These are phyloP conservation scores for Lanius collurio DNA, from an alignment of 2,113 vertebrate species.

Conservation along the genomic window DNA sequence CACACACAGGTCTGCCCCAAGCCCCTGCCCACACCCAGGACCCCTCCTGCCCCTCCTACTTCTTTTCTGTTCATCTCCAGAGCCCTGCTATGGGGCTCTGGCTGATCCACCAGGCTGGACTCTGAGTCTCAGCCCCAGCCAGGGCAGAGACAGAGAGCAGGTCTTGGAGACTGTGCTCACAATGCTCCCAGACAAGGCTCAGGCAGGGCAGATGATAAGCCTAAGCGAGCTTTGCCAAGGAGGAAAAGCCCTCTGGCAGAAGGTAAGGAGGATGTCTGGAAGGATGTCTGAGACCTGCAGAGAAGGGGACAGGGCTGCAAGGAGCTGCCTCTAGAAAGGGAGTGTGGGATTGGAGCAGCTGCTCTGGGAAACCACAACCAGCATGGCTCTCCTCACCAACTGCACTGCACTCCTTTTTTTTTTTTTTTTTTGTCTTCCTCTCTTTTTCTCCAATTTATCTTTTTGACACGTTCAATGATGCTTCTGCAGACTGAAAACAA, in stretches of 20 bases:
- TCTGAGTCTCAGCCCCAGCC: neutral
- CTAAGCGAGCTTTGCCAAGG: neutral
- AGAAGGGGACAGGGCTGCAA: neutral
- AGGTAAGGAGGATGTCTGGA: neutral
- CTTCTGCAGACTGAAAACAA: slow-evolving; percentile 43
- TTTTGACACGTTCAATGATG: slow-evolving; percentile 35
- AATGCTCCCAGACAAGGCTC: neutral
- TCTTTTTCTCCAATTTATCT: slow-evolving; percentile 34
- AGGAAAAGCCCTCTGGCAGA: neutral
- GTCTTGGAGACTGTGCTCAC: neutral
- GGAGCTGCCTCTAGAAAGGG: neutral
- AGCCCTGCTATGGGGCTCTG: neutral
- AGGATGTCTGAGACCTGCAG: neutral
- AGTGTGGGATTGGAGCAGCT: neutral
- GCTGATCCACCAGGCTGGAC: neutral
- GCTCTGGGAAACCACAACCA: neutral
- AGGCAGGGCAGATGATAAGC: neutral
- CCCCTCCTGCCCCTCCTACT: neutral
- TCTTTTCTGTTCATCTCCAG: neutral
- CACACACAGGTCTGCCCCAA: neutral
- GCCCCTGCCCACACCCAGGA: neutral
- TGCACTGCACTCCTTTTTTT: neutral
- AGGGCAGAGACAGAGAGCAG: neutral
- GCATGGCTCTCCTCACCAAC: neutral
- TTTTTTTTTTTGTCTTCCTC: neutral